Base-by-base conservation (phyloP, 2,888 invertebrate genomes). In the Microchrysa polita region DNA sequence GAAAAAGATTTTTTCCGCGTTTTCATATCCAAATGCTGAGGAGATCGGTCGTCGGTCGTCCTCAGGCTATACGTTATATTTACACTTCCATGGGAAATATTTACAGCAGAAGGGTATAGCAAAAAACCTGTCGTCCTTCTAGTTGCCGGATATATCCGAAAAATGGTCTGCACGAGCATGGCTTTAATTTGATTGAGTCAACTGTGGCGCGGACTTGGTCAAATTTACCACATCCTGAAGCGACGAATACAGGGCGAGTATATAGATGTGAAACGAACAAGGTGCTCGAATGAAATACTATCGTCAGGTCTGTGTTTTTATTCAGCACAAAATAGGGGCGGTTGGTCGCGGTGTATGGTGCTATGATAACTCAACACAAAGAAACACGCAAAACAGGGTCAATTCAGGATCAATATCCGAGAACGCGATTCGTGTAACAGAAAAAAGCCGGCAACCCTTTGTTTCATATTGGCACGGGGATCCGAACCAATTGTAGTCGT, bases 151-250 rank as follows among this genome's bases (percentile, higher is more conserved):
- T 65, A 2, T 22, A 18, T 48, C 65, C 60, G 42, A 22, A n/a
- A n/a, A 48, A 2, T 42, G 40, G 34, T 18, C 2, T 16, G 18
- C 1, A 27, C 16, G 42, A 5, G 16, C 40, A 12, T 42, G 63
- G 20, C 5, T 10, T 2, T 18, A 23, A 1, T 10, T 65, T 48
- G 14, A 22, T 48, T 22, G 2, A 48, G 44, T 65, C 48, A n/a
- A n/a, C 16, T 20, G 42, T 4, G 9, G 23, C 44, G 44, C 44
- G 22, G 57, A 57, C 57, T 57, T 12, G 40, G 9, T 57, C n/a
- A n/a, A 55, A 69, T 69, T 40, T 20, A 69, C 69, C 69, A 69
- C 69, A 69, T 69, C 69, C 69, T 40, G 69, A 18, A 18, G 22
- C 48, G n/a, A 44, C 27, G 27, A 2, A 34, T 22, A 18, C 12